Evolutionary conservation across 37 sponge, comb jelly and placozoan genomes (phyloP), one percentile per base, ranked within the genome.

Genomic region (Chondrosia reniformis): DNA sequence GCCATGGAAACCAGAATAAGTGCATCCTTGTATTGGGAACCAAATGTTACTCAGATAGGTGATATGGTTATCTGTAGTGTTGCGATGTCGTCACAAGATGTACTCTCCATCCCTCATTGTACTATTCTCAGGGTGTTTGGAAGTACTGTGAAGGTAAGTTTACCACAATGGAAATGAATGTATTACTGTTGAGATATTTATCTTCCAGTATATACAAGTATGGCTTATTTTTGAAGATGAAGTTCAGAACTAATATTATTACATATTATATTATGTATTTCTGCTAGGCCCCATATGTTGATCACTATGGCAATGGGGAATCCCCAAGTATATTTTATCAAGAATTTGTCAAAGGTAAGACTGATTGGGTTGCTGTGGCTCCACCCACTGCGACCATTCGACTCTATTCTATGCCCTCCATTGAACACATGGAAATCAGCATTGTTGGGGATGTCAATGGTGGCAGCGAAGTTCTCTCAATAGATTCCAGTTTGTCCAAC

Each of bases 341-440:
- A 30, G 58, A 69, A 24, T 90, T 74, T 81, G 43, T 25, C 3
- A 76, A 78, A 30, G 87, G 87, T 31, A 6, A 73, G 33, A 65
- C 74, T 46, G 61, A 79, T 22, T 66, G 72, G 27, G 87, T 90
- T 17, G 64, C 87, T 3, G 45, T 86, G 32, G 64, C 63, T 2
- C 31, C 80, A 31, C 31, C 45, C 2, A 40, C 55, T 34, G 59
- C 77, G 44, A 79, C 59, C 57, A 19, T 86, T 2, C 21, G 62
- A 25, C 56, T 72, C 43, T 49, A 65, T 21, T 76, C 86, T n/a
- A 22, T 83, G 24, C 43, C 57, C 4, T 43, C 24, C 63, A 63
- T 90, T 9, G 40, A 83, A 41, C 80, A 83, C 78, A 86, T 86
- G 91, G 73, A 46, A 4, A 62, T 86, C 36, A 46, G 13, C 0